Evolutionary conservation across 2,113 vertebrate species (phyloP).

Genomic region (Dicerorhinus sumatrensis): DNA sequence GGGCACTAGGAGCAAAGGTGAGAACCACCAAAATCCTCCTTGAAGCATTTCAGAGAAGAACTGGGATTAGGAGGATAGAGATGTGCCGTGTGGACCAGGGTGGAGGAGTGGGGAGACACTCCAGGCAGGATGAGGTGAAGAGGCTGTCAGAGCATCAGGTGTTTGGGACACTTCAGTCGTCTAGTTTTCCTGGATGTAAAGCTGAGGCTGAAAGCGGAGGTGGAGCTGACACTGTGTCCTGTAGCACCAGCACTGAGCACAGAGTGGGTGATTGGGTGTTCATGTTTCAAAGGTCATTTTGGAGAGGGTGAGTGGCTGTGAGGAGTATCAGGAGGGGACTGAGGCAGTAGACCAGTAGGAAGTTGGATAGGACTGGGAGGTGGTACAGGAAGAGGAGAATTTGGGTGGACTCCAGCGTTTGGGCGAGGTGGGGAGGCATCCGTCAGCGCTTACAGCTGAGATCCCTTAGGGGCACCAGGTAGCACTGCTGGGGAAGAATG

Average conservation of each 20-base stretch:
- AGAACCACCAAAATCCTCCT: not conserved
- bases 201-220: not conserved
- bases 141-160: not conserved
- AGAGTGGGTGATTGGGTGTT: not conserved
- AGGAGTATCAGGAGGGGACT: not conserved
- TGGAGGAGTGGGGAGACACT: not conserved
- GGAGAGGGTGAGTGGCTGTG: not conserved
- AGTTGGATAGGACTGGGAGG: not conserved
- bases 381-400: not conserved
- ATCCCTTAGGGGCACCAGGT: not conserved
- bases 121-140: not conserved
- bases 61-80: not conserved
- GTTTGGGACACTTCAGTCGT: not conserved
- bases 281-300: not conserved
- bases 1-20: not conserved
- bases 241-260: not conserved
- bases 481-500: not conserved
- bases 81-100: not conserved
- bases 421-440: not conserved
- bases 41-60: not conserved
- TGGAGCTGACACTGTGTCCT: not conserved
- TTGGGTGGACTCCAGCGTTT: not conserved
- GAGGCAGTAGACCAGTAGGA: not conserved
- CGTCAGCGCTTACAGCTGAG: not conserved
- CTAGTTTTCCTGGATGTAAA: not conserved